Percentiles rank a stretch among this genome's conserved stretches.
phyloP scores from a whole-genome alignment of 1,140 invertebrate species.

The Drosophila lacteicornis region DNA sequence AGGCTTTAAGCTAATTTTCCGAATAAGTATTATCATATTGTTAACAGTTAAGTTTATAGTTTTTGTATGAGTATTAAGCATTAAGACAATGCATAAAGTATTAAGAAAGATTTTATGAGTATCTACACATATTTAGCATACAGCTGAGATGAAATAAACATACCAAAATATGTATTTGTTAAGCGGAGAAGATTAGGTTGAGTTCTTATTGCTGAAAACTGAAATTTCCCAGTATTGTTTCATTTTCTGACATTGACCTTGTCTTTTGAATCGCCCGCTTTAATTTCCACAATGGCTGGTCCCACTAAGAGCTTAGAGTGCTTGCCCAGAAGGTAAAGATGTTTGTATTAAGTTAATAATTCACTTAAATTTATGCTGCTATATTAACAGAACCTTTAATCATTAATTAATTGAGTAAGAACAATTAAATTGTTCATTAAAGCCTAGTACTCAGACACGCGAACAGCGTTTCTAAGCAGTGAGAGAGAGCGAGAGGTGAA shows the following conservation, averaged over 20 bases:
- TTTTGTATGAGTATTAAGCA: not conserved
- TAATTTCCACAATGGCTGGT: not conserved
- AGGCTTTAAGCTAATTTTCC: not conserved
- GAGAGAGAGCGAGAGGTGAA: too few species aligned
- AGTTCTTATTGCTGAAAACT: not conserved
- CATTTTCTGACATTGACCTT: not conserved
- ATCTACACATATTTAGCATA: conserved; percentile 3
- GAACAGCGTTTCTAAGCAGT: too few species aligned
- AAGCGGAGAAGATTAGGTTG: not conserved
- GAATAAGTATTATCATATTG: not conserved
- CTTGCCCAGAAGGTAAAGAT: too few species aligned
- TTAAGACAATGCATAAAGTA: not conserved
- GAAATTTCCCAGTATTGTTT: not conserved
- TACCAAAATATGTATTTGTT: conserved; percentile 6
- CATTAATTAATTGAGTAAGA: too few species aligned
- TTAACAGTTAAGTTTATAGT: not conserved
- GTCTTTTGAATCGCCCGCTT: not conserved
- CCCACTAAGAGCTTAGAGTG: not conserved
- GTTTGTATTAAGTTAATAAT: not conserved
- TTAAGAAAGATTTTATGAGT: not conserved
- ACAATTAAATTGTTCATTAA: not conserved
- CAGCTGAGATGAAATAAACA: conserved; percentile 27
- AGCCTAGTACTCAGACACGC: too few species aligned
- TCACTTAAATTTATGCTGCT: not conserved
- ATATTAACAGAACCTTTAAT: not conserved